These are phyloP conservation scores for Staurois parvus DNA, from an alignment of 2,797 vertebrate species.

Conservation along the genomic window DNA sequence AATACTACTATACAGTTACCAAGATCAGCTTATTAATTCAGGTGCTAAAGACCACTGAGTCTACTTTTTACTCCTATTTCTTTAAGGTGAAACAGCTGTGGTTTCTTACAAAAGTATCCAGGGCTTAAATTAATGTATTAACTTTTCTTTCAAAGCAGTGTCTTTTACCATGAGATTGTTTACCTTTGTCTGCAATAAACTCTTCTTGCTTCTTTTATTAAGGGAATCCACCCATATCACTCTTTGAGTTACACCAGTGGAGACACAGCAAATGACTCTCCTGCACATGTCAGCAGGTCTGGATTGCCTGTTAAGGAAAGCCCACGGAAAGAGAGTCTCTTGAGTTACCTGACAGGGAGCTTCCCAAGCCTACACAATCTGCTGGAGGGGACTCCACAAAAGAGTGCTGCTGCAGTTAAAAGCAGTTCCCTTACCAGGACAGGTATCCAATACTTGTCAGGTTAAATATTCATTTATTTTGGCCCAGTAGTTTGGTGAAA, in stretches of 20 bases:
- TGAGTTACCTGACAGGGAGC: conserved; percentile 96
- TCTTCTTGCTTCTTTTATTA: not conserved
- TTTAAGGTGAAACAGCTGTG: too few species aligned
- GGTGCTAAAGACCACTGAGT: too few species aligned
- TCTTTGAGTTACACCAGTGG: conserved; percentile 97
- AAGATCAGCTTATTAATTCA: too few species aligned
- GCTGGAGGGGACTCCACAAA: conserved; percentile 91
- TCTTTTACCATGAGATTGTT: not conserved
- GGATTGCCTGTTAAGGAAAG: conserved; percentile 88
- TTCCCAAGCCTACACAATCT: conserved; percentile 96
- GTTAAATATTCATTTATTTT: not conserved
- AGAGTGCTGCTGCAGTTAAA: conserved; percentile 84
- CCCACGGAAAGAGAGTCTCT: conserved; percentile 93
- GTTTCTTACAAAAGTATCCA: too few species aligned
- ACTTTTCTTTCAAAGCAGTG: not conserved
- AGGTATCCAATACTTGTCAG: conserved; percentile 75
- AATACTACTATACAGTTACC: too few species aligned
- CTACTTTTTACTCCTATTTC: too few species aligned
- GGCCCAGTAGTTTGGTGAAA: not conserved
- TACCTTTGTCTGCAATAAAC: not conserved
- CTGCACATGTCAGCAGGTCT: conserved; percentile 86
- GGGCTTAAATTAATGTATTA: too few species aligned
- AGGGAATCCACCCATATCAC: conserved; percentile 97
- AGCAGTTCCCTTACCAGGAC: conserved; percentile 91
- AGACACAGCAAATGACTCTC: conserved; percentile 96